phyloP scores from a whole-genome alignment of 2,113 vertebrate genomes.

The Colossoma macropomum region DNA sequence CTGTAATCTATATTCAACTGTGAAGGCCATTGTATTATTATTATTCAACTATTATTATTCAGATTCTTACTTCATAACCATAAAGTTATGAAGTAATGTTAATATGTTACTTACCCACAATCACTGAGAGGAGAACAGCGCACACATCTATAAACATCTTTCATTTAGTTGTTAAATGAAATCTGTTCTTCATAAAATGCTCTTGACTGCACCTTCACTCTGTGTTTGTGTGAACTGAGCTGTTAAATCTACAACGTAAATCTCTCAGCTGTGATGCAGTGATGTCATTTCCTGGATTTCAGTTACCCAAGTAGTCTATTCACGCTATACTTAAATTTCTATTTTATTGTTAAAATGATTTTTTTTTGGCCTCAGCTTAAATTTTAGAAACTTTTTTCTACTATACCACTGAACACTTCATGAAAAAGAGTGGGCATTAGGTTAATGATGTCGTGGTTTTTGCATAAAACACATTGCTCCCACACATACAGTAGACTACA shows the following conservation, averaged over 20 bases:
- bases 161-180: background rate
- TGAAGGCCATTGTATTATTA: background rate
- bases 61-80: background rate
- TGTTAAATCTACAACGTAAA: background rate
- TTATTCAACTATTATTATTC: no score
- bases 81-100: background rate
- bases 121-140: background rate
- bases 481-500: no score
- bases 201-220: no score
- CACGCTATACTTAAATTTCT: no score
- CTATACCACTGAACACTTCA: no score
- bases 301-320: no score
- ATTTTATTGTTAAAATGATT: no score
- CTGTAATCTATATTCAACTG: background rate
- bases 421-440: no score
- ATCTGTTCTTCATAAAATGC: background rate
- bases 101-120: constrained; percentile 9
- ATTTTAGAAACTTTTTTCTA: no score
- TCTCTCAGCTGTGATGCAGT: background rate
- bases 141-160: constrained; percentile 13
- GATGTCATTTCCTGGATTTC: background rate
- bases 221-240: background rate
- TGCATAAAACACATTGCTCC: no score
- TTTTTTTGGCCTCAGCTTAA: no score
- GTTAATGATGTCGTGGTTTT: no score